Evolutionary conservation across 1,140 invertebrate genomes (phyloP), one percentile per base, ranked within the genome.

Genomic region (Eulimnadia texana): DNA sequence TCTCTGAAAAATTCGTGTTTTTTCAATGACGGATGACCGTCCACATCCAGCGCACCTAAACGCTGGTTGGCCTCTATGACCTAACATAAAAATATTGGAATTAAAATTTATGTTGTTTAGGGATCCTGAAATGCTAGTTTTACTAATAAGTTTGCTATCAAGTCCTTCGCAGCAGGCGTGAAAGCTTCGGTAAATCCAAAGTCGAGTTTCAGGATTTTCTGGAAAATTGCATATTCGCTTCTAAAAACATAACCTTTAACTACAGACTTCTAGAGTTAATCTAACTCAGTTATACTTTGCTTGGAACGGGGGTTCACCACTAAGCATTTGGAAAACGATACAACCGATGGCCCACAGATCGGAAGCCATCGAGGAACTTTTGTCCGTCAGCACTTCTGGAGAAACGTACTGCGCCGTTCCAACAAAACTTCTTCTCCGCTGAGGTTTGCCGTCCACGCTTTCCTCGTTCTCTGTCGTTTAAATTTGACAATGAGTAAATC

Each of bases 321-420:
- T 83, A 23, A 97, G 82, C 87, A 99, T 94, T 77, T 99, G 95
- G 74, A 93, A 99, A 50, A 99, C 77, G 62, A 99, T 95, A 73
- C 94, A 98, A 3, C 94, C 97, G 27, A 97, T 77, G 0, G 95
- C 95, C 96, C 96, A 99, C n/a, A 98, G 76, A 76, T 99, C 96
- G 3, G 89, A 89, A 19, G 90, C 84, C 63, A 80, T 81, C 22
- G 84, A 85, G 23, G 86, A 83, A 1, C 79, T 80, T 67, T 88
- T 85, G 69, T 90, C 85, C 28, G 85, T 85, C 2, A 98, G 74
- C 16, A 98, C 77, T 74, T 99, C 96, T 3, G 96, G 96, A 51
- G 93, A 95, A 0, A 99, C 93, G 75, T 98, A 99, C 72, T 99
- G 94, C 0, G 96, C 94, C 16, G 96, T 99, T n/a, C 96, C 95